Percentiles rank a stretch among this genome's conserved stretches.
Conservation (phyloP, 2,888 invertebrate genomes). For the Miltochrista miniata region DNA sequence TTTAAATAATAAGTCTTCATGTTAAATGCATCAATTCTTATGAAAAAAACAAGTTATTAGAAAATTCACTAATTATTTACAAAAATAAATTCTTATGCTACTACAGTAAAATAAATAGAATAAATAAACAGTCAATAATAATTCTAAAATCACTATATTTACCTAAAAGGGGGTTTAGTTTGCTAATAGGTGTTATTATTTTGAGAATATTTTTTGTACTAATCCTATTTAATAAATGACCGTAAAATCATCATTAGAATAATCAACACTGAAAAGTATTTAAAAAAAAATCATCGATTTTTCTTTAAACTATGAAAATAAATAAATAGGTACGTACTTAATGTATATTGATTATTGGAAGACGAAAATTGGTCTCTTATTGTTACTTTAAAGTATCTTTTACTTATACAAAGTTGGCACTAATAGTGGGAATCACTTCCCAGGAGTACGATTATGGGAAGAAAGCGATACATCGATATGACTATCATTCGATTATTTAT, state of each 20-base stretch:
- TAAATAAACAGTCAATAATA: conserved; percentile 72
- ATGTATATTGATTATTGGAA: conserved; percentile 47
- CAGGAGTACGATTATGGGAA: conserved; percentile 45
- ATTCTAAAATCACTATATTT: conserved; percentile 44
- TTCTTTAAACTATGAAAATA: conserved; percentile 11
- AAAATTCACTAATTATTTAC: conserved; percentile 74
- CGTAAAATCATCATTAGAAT: background rate
- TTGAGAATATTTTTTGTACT: conserved; percentile 43
- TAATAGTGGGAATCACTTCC: conserved; percentile 53
- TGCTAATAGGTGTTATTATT: conserved; percentile 15
- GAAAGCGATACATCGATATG: conserved; percentile 54
- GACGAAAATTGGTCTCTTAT: conserved; percentile 51
- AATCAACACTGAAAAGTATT: too few relatives aligned
- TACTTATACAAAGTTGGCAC: conserved; percentile 63
- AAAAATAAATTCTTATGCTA: conserved; percentile 56
- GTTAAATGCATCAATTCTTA: conserved; percentile 51
- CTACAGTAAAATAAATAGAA: conserved; percentile 68
- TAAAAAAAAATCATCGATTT: too few relatives aligned
- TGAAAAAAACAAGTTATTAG: conserved; percentile 39
- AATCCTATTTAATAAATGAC: conserved; percentile 17
- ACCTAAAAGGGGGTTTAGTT: conserved; percentile 22
- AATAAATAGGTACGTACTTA: conserved; percentile 25
- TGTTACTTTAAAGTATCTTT: conserved; percentile 37
- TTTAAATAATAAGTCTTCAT: conserved; percentile 40
- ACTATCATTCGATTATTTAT: conserved; percentile 54